Conservation (phyloP, 2,113 vertebrate species). For the Cebus imitator region DNA sequence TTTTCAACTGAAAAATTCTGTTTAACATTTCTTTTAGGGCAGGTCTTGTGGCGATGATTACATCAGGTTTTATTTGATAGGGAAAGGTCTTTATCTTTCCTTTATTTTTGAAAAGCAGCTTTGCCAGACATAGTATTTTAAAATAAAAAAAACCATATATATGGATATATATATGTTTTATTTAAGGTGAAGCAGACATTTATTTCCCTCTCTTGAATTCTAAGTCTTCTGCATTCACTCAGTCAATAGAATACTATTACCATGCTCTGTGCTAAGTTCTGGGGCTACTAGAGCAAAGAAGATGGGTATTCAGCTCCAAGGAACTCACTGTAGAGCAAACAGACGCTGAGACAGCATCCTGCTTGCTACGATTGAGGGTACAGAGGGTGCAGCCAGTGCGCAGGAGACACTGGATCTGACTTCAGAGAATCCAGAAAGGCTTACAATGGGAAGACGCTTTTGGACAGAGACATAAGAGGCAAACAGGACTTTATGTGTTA, state of each 20-base stretch:
- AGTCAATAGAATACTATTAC: background rate
- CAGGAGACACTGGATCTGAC: background rate
- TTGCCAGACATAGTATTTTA: too few relatives aligned
- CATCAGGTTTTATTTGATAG: background rate
- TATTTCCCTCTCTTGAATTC: slow-evolving; percentile 3
- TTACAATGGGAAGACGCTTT: background rate
- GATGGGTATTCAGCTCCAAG: background rate
- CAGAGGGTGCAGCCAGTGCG: background rate
- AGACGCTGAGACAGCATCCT: background rate
- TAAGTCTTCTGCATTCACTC: background rate
- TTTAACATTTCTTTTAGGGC: background rate
- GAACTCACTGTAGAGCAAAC: background rate
- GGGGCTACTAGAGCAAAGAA: background rate
- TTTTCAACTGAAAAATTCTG: too few relatives aligned
- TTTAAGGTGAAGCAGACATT: background rate
- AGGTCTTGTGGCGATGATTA: background rate
- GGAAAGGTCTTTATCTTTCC: background rate
- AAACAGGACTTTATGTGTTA: background rate
- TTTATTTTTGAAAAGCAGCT: too few relatives aligned
- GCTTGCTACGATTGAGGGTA: background rate
- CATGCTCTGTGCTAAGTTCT: background rate
- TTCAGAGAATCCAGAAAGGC: background rate
- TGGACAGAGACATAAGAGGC: background rate
- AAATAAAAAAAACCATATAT: too few relatives aligned
- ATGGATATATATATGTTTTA: too few relatives aligned